Conservation (phyloP, 2,797 vertebrate species). For the Bufotes viridis region DNA sequence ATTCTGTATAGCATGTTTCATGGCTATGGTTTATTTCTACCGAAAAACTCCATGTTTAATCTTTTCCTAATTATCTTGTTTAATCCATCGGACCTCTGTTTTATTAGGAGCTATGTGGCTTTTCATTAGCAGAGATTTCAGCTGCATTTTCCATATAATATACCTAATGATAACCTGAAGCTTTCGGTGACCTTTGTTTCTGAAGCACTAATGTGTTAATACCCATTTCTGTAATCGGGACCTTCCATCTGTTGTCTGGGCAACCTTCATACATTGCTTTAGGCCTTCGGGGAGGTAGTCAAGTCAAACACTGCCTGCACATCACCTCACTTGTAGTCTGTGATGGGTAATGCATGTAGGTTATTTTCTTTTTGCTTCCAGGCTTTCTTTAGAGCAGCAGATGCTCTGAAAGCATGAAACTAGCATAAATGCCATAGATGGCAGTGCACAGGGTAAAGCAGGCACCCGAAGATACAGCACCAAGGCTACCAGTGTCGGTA, state of each 20-base stretch:
- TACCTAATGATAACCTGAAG: constrained; percentile 25
- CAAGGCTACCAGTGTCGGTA: too few relatives aligned
- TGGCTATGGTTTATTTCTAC: neutral
- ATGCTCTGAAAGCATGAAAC: neutral
- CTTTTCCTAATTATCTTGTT: too few relatives aligned
- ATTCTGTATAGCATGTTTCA: neutral
- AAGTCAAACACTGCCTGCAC: neutral
- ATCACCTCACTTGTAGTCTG: neutral
- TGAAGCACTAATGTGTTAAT: constrained; percentile 23
- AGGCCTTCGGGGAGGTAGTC: constrained; percentile 2
- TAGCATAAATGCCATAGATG: neutral
- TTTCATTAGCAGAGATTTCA: neutral
- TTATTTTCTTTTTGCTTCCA: neutral
- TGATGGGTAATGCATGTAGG: neutral
- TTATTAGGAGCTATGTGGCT: neutral
- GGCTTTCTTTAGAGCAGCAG: neutral
- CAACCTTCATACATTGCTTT: neutral
- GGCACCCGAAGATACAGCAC: too few relatives aligned
- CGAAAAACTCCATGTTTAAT: neutral
- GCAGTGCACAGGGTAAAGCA: neutral
- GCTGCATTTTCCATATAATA: constrained; percentile 9
- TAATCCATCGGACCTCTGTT: neutral
- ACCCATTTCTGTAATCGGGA: neutral
- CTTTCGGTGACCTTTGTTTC: constrained; percentile 17
- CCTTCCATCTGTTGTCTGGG: constrained; percentile 19